Conservation (phyloP, 2,113 vertebrate species). For the Reinhardtius hippoglossoides region DNA sequence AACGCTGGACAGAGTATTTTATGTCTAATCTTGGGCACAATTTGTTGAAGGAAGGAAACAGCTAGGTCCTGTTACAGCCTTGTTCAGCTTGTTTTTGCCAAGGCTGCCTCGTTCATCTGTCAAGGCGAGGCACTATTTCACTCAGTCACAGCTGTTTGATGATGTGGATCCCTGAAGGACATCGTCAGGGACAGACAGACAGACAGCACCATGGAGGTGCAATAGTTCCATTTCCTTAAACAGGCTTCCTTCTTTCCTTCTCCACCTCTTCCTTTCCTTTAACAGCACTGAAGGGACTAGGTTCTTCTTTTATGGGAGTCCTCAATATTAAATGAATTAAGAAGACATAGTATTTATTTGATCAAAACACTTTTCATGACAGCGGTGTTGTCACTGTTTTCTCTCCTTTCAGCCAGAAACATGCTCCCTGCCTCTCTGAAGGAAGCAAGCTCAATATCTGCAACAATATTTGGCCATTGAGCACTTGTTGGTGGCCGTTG, state of each 20-base stretch:
- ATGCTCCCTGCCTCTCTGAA: too few relatives aligned
- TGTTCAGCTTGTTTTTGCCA: conserved; percentile 29
- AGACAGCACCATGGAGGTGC: not conserved
- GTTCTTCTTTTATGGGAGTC: not conserved
- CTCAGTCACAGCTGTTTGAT: conserved; percentile 35
- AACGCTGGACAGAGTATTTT: not conserved
- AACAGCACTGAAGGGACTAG: too few relatives aligned
- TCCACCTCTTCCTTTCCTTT: too few relatives aligned
- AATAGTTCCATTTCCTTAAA: not conserved
- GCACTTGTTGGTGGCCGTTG: too few relatives aligned
- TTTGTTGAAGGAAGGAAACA: conserved; percentile 18
- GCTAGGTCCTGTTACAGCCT: not conserved
- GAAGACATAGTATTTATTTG: too few relatives aligned
- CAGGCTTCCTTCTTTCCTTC: not conserved
- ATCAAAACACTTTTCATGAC: too few relatives aligned
- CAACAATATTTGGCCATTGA: too few relatives aligned
- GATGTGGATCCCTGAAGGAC: conserved; percentile 19
- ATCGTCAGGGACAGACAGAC: not conserved
- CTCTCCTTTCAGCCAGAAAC: too few relatives aligned
- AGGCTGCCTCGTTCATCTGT: conserved; percentile 29
- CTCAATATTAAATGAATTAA: not conserved
- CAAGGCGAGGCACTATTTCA: conserved; percentile 14
- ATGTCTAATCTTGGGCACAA: conserved; percentile 7
- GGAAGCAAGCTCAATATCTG: too few relatives aligned
- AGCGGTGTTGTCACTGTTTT: too few relatives aligned